Percentiles rank a stretch among this genome's conserved stretches.
These are phyloP conservation scores for Dascyllus trimaculatus DNA, from an alignment of 2,113 vertebrate species.

Conservation along the genomic window DNA sequence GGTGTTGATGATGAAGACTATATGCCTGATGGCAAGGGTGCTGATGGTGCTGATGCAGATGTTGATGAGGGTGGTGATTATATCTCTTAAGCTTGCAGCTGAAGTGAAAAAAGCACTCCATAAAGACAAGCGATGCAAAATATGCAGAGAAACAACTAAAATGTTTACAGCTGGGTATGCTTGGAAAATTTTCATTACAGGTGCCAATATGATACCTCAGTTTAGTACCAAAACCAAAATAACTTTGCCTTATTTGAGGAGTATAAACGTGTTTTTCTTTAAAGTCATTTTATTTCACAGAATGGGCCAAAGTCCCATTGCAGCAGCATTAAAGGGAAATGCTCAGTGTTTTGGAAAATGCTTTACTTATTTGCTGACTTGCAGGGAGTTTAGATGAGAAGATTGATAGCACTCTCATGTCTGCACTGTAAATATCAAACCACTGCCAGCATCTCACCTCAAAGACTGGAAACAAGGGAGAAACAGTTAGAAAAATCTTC, in stretches of 20 bases:
- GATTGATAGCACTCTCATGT: constrained; percentile 27
- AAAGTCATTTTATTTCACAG: background rate
- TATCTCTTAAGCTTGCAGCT: constrained; percentile 46
- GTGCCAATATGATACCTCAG: background rate
- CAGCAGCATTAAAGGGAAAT: constrained; percentile 18
- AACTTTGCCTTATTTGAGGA: background rate
- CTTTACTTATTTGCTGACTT: constrained; percentile 29
- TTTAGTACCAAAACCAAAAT: background rate
- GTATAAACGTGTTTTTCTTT: background rate
- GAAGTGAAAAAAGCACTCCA: constrained; percentile 25
- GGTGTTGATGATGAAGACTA: constrained; percentile 49
- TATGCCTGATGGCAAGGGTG: constrained; percentile 44
- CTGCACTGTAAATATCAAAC: constrained; percentile 31
- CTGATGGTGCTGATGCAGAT: constrained; percentile 54
- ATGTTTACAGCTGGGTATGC: background rate
- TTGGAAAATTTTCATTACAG: background rate
- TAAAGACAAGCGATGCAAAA: constrained; percentile 10
- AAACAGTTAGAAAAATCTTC: constrained; percentile 15
- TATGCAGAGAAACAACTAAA: constrained; percentile 1
- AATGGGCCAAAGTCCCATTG: background rate
- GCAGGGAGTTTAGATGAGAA: constrained; percentile 28
- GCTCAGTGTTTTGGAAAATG: constrained; percentile 4
- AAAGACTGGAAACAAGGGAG: constrained; percentile 3
- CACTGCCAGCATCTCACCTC: constrained; percentile 28
- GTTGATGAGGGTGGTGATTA: constrained; percentile 60